Base-by-base conservation (phyloP, 2,797 vertebrate genomes). In the Esox masquinongy region DNA sequence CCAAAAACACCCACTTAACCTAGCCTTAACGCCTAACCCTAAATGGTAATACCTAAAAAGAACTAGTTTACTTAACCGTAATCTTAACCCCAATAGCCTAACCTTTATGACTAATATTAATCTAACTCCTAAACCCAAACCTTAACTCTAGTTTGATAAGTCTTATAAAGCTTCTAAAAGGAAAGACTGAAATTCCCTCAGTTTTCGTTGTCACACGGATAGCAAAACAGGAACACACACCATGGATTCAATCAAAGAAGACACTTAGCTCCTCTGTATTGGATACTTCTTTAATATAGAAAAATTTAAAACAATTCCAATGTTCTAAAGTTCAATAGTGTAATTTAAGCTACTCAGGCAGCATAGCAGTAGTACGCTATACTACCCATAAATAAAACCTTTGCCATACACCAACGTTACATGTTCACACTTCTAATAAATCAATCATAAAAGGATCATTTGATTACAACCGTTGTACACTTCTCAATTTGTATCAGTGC, bases 341-440 rank as follows among this genome's bases (percentile, higher is more conserved):
- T 74, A 5, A 76, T 84, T 75, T 78, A 69, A 77, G 34, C 76
- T 77, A 88, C 83, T 77, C 73, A 85, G 82, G 74, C 82, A 80
- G 74, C 84, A 47, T 90, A 85, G 79, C 68, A 43, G 72, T n/a
- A 56, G 53, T 56, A 16, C n/a, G 24, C 68, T 22, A 19, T 70
- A 7, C n/a, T 43, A 5, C 68, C 43, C 26, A 87, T 90, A 91
- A 92, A 92, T 90, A 90, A 85, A 86, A 85, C 87, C 86, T 83
- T 78, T n/a, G 85, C n/a, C 29, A 82, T 59, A 1, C 51, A 80
- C 77, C 82, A 85, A 76, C 15, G 85, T 83, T 84, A 88, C 77
- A 86, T 86, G 74, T 67, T 68, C 68, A 15, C 74, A 72, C 77
- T 68, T 86, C 86, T 80, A 70, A 79, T 66, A 66, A 66, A 43